Evolutionary conservation across 2,888 invertebrate genomes (phyloP).

Genomic region (Himalopsyche tibetana): DNA sequence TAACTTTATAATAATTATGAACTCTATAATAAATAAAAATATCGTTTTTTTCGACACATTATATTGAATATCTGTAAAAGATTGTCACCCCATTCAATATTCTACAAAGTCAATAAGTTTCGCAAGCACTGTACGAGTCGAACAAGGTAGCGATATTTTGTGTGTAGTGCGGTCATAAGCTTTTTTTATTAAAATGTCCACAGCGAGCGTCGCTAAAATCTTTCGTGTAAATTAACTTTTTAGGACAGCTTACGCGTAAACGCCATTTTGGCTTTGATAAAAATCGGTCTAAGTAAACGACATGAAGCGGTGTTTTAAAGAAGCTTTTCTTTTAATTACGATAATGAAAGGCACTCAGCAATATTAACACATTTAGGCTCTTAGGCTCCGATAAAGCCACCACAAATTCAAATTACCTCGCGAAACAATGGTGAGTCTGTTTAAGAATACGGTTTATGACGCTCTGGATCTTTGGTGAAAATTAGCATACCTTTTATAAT

Average conservation of each 20-base stretch:
- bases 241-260: conserved; percentile 36
- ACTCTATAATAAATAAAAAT: too few species aligned
- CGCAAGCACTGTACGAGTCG: too few species aligned
- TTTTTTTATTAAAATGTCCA: conserved; percentile 27
- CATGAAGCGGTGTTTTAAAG: conserved; percentile 34
- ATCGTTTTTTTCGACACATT: too few species aligned
- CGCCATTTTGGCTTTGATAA: conserved; percentile 42
- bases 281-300: conserved; percentile 38
- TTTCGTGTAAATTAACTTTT: conserved; percentile 43
- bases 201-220: conserved; percentile 13
- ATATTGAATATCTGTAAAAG: too few species aligned
- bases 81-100: too few species aligned
- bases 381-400: conserved; percentile 32
- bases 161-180: neutral
- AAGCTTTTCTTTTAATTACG: conserved; percentile 43
- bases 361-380: conserved; percentile 40
- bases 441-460: conserved; percentile 32
- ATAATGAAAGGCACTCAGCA: conserved; percentile 41
- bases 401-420: conserved; percentile 40
- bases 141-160: too few species aligned
- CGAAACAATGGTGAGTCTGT: conserved; percentile 37
- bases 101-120: too few species aligned
- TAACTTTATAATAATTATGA: too few species aligned
- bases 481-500: conserved; percentile 43
- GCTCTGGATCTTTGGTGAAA: conserved; percentile 29